Conservation (phyloP, 1,140 invertebrate species). For the Lamellibrachia luymesi region DNA sequence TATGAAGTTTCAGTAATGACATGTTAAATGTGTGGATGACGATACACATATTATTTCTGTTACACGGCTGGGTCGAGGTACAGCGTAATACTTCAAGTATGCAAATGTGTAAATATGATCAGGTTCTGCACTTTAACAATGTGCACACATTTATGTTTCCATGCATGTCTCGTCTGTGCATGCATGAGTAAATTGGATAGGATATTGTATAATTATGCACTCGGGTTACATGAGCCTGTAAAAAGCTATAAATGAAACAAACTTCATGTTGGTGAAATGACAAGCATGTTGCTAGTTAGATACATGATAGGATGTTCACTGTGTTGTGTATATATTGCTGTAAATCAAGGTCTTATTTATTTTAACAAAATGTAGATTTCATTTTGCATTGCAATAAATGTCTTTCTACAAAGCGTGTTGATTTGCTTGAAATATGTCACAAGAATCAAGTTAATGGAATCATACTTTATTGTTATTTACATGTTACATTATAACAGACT, state of each 20-base stretch:
- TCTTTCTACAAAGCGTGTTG: background rate
- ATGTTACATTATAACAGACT: background rate
- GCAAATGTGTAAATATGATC: slow-evolving; percentile 5
- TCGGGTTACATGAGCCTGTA: background rate
- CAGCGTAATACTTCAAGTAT: background rate
- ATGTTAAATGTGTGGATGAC: background rate
- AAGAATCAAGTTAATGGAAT: background rate
- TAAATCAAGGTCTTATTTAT: background rate
- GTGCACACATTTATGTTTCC: background rate
- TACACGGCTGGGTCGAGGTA: background rate
- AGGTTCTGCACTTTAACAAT: background rate
- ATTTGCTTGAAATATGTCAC: background rate
- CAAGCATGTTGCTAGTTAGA: background rate
- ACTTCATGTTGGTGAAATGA: background rate
- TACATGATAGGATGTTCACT: background rate
- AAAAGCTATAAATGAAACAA: background rate
- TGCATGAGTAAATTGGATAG: background rate
- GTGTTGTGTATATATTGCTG: background rate
- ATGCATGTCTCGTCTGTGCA: background rate
- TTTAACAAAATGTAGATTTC: slow-evolving; percentile 6
- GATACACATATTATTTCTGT: background rate
- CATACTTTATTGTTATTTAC: background rate
- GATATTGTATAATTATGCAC: background rate
- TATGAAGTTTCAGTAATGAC: background rate
- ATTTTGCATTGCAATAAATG: background rate